phyloP scores from a whole-genome alignment of 2,888 invertebrate species.

The Scelioninae gen. 1 region DNA sequence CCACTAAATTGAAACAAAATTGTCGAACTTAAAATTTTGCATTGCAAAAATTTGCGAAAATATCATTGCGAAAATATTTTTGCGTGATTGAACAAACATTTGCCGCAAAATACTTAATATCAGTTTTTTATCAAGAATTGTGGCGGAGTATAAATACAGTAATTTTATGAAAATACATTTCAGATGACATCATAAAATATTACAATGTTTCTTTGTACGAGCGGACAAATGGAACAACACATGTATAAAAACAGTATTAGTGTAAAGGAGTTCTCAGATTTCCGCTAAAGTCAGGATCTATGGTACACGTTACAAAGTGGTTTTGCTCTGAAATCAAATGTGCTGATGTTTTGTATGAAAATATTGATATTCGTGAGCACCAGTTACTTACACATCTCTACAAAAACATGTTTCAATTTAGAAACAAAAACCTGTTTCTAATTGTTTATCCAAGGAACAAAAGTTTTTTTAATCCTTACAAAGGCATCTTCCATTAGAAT shows the following conservation, averaged over 20 bases:
- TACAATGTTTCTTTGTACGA: conserved; percentile 24
- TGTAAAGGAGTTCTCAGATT: conserved; percentile 22
- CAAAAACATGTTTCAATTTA: no score
- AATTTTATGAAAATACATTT: conserved; percentile 31
- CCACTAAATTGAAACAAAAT: no score
- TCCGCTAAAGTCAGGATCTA: background rate
- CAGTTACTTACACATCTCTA: no score
- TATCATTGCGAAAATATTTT: background rate
- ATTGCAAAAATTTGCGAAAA: background rate
- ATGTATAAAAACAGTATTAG: conserved; percentile 16
- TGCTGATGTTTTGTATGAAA: background rate
- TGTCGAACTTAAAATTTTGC: no score
- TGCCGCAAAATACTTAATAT: conserved; percentile 9
- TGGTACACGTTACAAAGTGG: background rate
- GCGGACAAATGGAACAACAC: conserved; percentile 18
- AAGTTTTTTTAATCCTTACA: no score
- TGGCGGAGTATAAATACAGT: conserved; percentile 17
- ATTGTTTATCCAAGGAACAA: no score
- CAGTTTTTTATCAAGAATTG: conserved; percentile 11
- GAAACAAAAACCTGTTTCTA: no score
- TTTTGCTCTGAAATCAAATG: background rate
- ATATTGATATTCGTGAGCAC: no score
- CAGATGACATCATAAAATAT: conserved; percentile 25
- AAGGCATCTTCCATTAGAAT: no score
- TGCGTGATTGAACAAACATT: background rate